Base-by-base conservation (phyloP, 35 echinoderm and acorn worm genomes). In the Apostichopus californicus region DNA sequence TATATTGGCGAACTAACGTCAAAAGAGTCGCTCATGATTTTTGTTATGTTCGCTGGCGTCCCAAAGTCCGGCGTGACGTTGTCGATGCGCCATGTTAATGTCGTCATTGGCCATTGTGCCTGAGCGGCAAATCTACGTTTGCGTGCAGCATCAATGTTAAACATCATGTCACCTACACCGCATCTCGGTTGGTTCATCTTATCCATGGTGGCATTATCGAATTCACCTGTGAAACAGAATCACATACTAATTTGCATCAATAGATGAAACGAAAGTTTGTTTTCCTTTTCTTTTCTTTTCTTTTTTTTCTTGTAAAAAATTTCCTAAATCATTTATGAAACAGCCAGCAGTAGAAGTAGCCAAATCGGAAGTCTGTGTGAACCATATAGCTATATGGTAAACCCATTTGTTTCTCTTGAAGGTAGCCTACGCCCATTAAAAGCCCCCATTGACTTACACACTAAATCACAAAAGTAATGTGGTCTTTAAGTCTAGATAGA, bases 131-230 rank as follows among this genome's bases (percentile, higher is more conserved):
- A 57, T n/a, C 64, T 73, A 8, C 88, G 53, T 63, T 78, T 11
- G 18, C 81, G 28, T 3, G 85, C 71, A 9, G 81, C 81, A 15
- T 94, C 78, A 26, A 80, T 61, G 77, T 89, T 90, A 18, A 89
- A 89, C 77, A 91, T 73, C 78, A 94, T 91, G 65, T 94, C 93
- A 24, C 88, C 88, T 13, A 91, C 80, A 61, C 93, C 93, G 15
- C 93, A 94, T 10, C 93, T 55, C 3, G 93, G 93, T 55, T 63
- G 8, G 24, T 87, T 94, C 93, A 94, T 94, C 18, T 90, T 91
- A 60, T 55, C 55, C 88, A 94, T 91, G 4, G 93, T 94, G 22
- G n/a, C 63, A 9, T 83, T 52, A 26, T 94, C 93, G 13, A 94
- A 73, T 53, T 90, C 79, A 84, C 93, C 93, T 94, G 55, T 23